These are phyloP conservation scores for Drosophila obscura DNA, from an alignment of 1,140 invertebrate species.

Conservation along the genomic window DNA sequence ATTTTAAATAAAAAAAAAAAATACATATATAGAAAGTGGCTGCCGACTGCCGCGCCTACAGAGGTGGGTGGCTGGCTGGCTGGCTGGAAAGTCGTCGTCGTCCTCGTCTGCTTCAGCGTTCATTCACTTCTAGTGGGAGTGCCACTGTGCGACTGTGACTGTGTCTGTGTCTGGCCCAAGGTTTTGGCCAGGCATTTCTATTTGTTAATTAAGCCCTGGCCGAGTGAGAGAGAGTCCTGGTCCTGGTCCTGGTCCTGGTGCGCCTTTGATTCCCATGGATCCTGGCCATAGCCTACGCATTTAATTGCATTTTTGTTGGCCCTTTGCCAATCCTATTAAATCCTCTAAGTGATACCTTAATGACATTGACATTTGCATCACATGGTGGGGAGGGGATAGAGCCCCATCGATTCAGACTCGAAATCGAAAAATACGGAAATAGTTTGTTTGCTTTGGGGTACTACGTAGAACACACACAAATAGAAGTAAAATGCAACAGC, in stretches of 20 bases:
- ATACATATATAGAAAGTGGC: slow-evolving; percentile 67
- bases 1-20: slow-evolving; percentile 24
- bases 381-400: neutral
- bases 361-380: slow-evolving; percentile 77
- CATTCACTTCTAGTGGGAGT: slow-evolving; percentile 58
- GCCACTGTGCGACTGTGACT: slow-evolving; percentile 32
- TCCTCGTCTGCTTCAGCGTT: slow-evolving; percentile 71
- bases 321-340: slow-evolving; percentile 64
- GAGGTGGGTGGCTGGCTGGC: slow-evolving; percentile 40
- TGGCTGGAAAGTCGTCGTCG: slow-evolving; percentile 12
- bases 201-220: slow-evolving; percentile 74
- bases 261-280: neutral
- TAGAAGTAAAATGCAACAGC: slow-evolving; percentile 65
- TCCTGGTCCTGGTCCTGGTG: too few relatives aligned
- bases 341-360: slow-evolving; percentile 56
- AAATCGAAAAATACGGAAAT: slow-evolving; percentile 34
- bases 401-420: neutral
- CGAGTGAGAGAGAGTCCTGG: neutral
- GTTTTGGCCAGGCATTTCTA: slow-evolving; percentile 71
- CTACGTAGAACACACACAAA: slow-evolving; percentile 29
- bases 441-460: slow-evolving; percentile 31
- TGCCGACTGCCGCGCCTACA: slow-evolving; percentile 65
- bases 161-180: slow-evolving; percentile 67
- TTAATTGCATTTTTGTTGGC: slow-evolving; percentile 75
- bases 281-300: slow-evolving; percentile 56